Evolutionary conservation across 2,888 invertebrate genomes (phyloP).

Genomic region (Phaonia tiefii): DNA sequence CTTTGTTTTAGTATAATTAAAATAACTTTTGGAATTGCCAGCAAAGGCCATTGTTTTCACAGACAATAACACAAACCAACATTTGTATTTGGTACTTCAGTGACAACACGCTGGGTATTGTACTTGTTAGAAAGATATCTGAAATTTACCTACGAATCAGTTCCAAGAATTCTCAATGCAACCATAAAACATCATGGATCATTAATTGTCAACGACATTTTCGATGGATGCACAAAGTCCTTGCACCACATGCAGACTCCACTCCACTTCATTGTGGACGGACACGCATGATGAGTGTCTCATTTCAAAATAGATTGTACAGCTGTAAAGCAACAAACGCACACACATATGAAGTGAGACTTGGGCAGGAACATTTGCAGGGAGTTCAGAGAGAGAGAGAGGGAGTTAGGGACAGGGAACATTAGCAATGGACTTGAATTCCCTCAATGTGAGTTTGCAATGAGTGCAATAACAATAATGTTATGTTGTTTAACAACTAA

Average conservation of each 20-base stretch:
- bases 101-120: not conserved
- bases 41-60: not conserved
- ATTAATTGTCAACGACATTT: slow-evolving; percentile 55
- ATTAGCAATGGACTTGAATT: slow-evolving; percentile 42
- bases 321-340: not conserved
- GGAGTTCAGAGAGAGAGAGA: too few species aligned
- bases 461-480: slow-evolving; percentile 37
- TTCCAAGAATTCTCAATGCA: slow-evolving; percentile 25
- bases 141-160: slow-evolving; percentile 4
- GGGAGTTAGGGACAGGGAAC: slow-evolving; percentile 4
- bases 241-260: not conserved
- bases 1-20: not conserved
- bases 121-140: not conserved
- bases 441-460: slow-evolving; percentile 9
- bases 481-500: slow-evolving; percentile 34
- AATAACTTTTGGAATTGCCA: too few species aligned
- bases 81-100: not conserved
- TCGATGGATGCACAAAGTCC: not conserved
- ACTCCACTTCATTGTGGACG: not conserved
- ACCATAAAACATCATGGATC: slow-evolving; percentile 32
- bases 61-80: not conserved
- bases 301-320: too few species aligned
- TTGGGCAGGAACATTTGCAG: too few species aligned
- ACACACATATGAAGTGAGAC: not conserved
- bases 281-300: too few species aligned